These are phyloP conservation scores for Trachemys scripta DNA, from an alignment of 2,113 vertebrate species.

Conservation along the genomic window DNA sequence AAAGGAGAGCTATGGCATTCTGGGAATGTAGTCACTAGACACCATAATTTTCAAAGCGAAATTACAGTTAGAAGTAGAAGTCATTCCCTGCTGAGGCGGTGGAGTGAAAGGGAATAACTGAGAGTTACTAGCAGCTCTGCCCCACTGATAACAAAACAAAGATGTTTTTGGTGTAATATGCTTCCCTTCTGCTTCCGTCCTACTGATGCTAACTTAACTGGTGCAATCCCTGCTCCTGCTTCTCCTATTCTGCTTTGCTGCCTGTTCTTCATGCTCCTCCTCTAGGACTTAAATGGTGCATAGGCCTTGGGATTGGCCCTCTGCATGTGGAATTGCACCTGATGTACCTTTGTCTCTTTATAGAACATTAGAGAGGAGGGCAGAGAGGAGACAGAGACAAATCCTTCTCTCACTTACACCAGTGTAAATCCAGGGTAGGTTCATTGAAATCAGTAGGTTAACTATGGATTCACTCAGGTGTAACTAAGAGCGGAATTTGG, in stretches of 20 bases:
- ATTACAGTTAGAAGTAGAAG: neutral
- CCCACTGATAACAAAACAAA: slow-evolving; percentile 40
- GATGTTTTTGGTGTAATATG: slow-evolving; percentile 47
- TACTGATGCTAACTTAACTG: neutral
- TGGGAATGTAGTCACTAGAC: neutral
- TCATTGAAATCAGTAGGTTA: neutral
- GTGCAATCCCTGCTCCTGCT: neutral
- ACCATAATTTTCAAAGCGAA: neutral
- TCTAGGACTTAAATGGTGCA: neutral
- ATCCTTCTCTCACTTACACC: neutral
- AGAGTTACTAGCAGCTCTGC: neutral
- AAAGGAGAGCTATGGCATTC: neutral
- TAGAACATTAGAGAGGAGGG: neutral
- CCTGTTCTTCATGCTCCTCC: neutral
- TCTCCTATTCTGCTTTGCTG: slow-evolving; percentile 13
- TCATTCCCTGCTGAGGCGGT: neutral
- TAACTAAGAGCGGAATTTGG: slow-evolving; percentile 7
- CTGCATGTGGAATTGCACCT: neutral
- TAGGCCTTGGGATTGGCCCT: neutral
- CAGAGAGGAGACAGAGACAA: neutral
- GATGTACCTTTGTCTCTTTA: neutral
- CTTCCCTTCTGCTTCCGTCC: slow-evolving; percentile 2
- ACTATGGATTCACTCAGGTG: neutral
- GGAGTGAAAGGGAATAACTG: neutral
- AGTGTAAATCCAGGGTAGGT: neutral